Base-by-base conservation (phyloP, 2,888 invertebrate genomes). In the Sphaerophoria rueppellii region DNA sequence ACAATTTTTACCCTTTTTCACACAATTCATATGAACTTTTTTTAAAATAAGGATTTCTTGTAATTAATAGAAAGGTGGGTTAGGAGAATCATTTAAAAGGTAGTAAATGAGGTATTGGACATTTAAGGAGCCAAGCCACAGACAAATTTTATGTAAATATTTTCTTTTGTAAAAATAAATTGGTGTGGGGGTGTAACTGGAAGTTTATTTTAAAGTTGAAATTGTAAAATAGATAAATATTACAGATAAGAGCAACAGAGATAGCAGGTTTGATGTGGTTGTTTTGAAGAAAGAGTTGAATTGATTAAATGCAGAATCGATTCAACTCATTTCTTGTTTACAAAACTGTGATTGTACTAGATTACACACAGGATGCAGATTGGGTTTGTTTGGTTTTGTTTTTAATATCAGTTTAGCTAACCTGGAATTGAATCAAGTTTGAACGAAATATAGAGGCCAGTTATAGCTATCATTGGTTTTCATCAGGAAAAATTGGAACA, bases 241-340 rank as follows among this genome's bases (percentile, higher is more conserved):
- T 70, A 46, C 61, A 70, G 63, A 70, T 16, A 57, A 40, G 40
- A 69, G 14, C 0, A 24, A 82, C 12, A 11, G 82, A 78, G 82
- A 78, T 14, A 50, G 7, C 6, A 2, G 9, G 24, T 40, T 14
- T 6, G 0, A 40, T 40, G n/a, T 9, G 4, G 35, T 9, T 6
- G 24, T 5, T 32, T 9, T 34, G 34, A 7, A 14, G 5, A 46
- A 46, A 50, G 48, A 55, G 55, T 35, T 57, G 12, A 43, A 43
- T n/a, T n/a, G n/a, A n/a, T n/a, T n/a, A n/a, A n/a, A n/a, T n/a
- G n/a, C n/a, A n/a, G n/a, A n/a, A n/a, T n/a, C n/a, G n/a, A n/a
- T n/a, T n/a, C n/a, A n/a, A n/a, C n/a, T n/a, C 24, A 24, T 24
- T 24, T 24, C 24, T 2, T 24, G 24, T 24, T 24, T 24, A 24